Conservation (phyloP, 2,888 invertebrate species). For the Laothoe populi region DNA sequence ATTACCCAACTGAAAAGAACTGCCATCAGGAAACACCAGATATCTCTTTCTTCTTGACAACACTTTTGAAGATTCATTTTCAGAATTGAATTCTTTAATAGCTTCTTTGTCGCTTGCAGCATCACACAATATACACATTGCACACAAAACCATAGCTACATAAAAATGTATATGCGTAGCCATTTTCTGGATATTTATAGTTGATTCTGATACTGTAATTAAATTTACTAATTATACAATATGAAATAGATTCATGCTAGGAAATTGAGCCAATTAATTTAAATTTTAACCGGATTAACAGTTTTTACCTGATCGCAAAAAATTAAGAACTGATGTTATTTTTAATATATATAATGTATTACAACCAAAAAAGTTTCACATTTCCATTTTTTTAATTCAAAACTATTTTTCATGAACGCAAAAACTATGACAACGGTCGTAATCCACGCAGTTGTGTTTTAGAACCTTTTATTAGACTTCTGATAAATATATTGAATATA, state of each 20-base stretch:
- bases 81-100: conserved; percentile 16
- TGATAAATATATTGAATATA: conserved; percentile 1
- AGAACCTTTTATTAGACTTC: no score
- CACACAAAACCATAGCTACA: neutral
- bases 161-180: conserved; percentile 6
- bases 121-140: neutral
- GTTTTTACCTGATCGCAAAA: neutral
- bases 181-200: neutral
- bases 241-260: neutral
- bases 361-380: no score
- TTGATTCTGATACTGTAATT: neutral
- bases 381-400: no score
- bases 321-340: no score
- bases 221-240: neutral
- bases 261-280: neutral
- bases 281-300: neutral
- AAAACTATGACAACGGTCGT: no score
- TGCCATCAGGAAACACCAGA: conserved; percentile 85
- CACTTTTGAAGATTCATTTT: conserved; percentile 39
- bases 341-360: no score
- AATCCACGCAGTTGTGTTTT: no score
- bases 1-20: conserved; percentile 85
- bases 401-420: no score
- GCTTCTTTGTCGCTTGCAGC: conserved; percentile 29
- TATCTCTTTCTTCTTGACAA: conserved; percentile 83